Evolutionary conservation across 1,140 invertebrate species (phyloP), one percentile per base, ranked within the genome.

Genomic region (Vanessa tameamea): DNA sequence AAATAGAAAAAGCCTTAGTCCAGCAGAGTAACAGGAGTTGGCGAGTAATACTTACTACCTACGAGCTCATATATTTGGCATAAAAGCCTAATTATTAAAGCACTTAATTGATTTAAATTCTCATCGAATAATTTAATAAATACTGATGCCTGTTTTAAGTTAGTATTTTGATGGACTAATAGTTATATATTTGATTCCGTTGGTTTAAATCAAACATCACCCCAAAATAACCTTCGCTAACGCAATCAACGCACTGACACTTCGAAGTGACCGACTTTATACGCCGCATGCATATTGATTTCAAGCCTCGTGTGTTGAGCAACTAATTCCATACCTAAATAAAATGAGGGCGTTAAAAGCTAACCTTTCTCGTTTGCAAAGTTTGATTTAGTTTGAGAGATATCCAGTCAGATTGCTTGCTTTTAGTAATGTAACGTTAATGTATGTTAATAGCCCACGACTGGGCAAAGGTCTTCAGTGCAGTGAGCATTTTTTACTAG

Each of bases 241-340:
- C 73, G 61, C 67, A 84, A 84, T 84, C 77, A 84, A 76, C 74
- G 31, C 71, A 79, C 65, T 75, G 77, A 81, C 78, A 78, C 81
- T 78, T 78, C 67, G 64, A 74, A 16, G 47, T 68, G 77, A 53
- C 72, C 64, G 78, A 78, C 61, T 69, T 61, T 23, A 51, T n/a
- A 72, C 74, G 78, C 71, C 77, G 68, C 78, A 80, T 80, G 83
- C 82, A 83, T 87, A 85, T 83, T 82, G 81, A 87, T 82, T 81
- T 37, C 65, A 75, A 20, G 47, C 47, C 16, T 61, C 72, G 65
- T 55, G 68, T 43, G 23, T 31, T 26, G 43, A 66, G 67, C 47
- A 64, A 59, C 48, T 66, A 66, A 66, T 65, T 64, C 61, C 51
- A 71, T n/a, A 51, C 31, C 26, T 70, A 50, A 71, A 71, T 61